Evolutionary conservation across 1,140 invertebrate genomes (phyloP).

Genomic region (Sitophilus oryzae): DNA sequence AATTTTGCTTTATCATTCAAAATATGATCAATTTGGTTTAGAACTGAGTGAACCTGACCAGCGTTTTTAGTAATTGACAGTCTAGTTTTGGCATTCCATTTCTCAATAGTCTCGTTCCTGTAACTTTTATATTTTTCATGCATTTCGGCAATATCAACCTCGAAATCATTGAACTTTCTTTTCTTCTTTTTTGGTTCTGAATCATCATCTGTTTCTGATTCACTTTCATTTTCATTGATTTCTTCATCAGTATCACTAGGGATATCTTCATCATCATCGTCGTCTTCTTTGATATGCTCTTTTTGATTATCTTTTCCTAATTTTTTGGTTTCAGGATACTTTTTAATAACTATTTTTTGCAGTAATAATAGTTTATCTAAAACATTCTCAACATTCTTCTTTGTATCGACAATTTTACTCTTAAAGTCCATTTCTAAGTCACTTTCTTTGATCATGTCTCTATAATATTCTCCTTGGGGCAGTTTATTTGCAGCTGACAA

Average conservation of each 20-base stretch:
- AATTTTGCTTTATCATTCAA: conserved; percentile 71
- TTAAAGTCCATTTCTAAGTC: conserved; percentile 47
- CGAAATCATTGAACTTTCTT: conserved; percentile 61
- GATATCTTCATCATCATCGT: conserved; percentile 50
- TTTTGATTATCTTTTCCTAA: conserved; percentile 31
- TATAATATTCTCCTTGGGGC: conserved; percentile 57
- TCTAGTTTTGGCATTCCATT: conserved; percentile 89
- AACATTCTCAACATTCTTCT: conserved; percentile 51
- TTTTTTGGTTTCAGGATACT: conserved; percentile 60
- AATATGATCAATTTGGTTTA: conserved; percentile 84
- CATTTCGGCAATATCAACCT: conserved; percentile 53
- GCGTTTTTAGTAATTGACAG: conserved; percentile 54
- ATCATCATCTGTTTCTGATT: conserved; percentile 33
- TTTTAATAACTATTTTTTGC: conserved; percentile 55
- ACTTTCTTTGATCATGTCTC: conserved; percentile 45
- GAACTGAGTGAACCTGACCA: conserved; percentile 62
- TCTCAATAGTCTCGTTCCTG: conserved; percentile 73
- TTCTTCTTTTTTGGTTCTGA: conserved; percentile 46
- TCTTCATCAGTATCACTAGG: conserved; percentile 47
- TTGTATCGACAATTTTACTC: conserved; percentile 48
- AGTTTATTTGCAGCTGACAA: conserved; percentile 68
- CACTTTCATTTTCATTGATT: conserved; percentile 42
- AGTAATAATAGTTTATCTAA: conserved; percentile 61
- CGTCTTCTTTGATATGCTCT: conserved; percentile 36
- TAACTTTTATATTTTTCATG: conserved; percentile 64